Base-by-base conservation (phyloP, 1,140 invertebrate genomes). In the Globodera rostochiensis region DNA sequence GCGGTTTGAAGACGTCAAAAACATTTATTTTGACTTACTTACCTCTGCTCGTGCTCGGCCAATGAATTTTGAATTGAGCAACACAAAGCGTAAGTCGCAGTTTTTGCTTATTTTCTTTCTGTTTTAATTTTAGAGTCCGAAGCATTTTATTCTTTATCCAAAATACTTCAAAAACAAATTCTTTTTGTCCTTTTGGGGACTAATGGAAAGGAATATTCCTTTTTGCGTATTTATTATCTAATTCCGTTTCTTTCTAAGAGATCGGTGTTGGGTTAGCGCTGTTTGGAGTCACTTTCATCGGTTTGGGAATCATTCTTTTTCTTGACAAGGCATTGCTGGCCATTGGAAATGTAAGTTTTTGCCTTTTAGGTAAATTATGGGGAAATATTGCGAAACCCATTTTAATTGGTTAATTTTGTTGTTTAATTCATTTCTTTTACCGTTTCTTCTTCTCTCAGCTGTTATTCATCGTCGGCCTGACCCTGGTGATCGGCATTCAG, bases 251-350 rank as follows among this genome's bases (percentile, higher is more conserved):
- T 77, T 83, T 91, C 93, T 80, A 90, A 96, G 95, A 98, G 93
- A 98, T 99, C 90, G 98, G 98, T 69, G 95, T 99, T 60, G 97
- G 96, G 19, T 91, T 99, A 73, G 94, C 96, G 60, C 95, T 95
- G 60, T 98, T 99, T 92, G 98, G 98, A 15, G 93, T 98, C 85
- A 93, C 94, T 73, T 99, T 99, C 89, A 92, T 99, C 25, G 96
- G 98, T 87, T 92, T 99, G 25, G 97, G 98, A 77, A 93, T 98
- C 74, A 87, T 99, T 64, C 91, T 99, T 70, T 92, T 99, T 21
- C 98, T 99, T 92, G 97, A 99, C 91, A 98, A 96, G 91, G 97
- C 96, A 83, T 92, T 99, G 82, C 92, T 99, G 73, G 97, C 97
- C 13, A 96, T 99, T 89, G 97, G 97, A 90, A 99, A 99, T 93